These are phyloP conservation scores for Gila robusta DNA, from an alignment of 2,797 vertebrate genomes.

Conservation along the genomic window DNA sequence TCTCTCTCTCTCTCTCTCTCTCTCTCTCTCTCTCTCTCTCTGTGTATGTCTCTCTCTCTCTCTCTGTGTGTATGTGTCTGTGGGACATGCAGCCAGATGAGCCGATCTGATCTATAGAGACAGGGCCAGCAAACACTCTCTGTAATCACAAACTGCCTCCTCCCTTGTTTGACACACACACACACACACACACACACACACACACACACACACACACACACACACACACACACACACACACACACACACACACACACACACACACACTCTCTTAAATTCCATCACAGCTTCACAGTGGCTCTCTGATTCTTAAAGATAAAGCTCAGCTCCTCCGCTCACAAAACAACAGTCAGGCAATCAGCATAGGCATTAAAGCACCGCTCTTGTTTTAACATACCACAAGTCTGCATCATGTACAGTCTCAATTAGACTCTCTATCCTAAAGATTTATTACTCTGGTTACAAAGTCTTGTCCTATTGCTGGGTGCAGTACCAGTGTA, in stretches of 20 bases:
- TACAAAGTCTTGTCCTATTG: constrained; percentile 43
- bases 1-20: neutral
- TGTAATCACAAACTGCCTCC: constrained; percentile 59
- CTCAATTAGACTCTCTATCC: constrained; percentile 42
- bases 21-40: neutral
- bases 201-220: neutral
- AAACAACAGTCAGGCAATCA: constrained; percentile 61
- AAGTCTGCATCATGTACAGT: constrained; percentile 47
- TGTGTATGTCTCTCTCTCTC: neutral
- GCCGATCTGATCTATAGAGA: constrained; percentile 51
- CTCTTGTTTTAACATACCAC: constrained; percentile 64
- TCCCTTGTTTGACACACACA: constrained; percentile 31
- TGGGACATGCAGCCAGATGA: constrained; percentile 48
- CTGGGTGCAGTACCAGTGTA: constrained; percentile 40
- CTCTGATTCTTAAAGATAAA: constrained; percentile 59
- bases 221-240: no score
- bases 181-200: constrained; percentile 36
- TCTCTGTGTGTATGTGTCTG: constrained; percentile 11
- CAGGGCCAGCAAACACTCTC: constrained; percentile 59
- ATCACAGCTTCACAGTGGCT: constrained; percentile 40
- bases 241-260: no score
- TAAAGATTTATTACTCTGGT: constrained; percentile 56
- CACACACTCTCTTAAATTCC: constrained; percentile 33
- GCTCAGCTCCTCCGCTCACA: constrained; percentile 51
- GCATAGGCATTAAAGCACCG: constrained; percentile 54